A percentile compares a stretch with the other conserved stretches of the same genome.
These are phyloP conservation scores for Ptiloglossa arizonensis DNA, from an alignment of 1,140 invertebrate genomes.

Conservation along the genomic window DNA sequence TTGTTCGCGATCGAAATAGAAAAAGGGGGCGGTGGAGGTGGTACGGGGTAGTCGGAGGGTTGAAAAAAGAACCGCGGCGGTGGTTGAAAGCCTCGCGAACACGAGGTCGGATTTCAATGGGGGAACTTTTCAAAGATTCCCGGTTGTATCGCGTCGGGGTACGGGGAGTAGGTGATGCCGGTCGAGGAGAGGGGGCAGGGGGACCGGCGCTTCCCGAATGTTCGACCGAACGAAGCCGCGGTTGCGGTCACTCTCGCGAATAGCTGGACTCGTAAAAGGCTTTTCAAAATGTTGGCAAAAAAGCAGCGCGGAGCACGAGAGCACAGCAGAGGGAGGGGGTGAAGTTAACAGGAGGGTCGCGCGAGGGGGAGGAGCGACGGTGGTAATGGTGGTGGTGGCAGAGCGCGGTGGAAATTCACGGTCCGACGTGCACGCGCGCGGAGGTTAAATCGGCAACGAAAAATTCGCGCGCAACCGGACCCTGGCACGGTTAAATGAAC, in stretches of 20 bases:
- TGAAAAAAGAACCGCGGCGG: no score
- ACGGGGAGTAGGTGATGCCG: background rate
- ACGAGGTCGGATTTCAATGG: constrained; percentile 8
- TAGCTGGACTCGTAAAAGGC: constrained; percentile 24
- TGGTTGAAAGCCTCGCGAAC: background rate
- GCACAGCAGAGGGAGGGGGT: no score
- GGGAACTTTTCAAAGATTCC: constrained; percentile 35
- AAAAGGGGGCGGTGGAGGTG: background rate
- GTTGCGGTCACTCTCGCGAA: constrained; percentile 35
- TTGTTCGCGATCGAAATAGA: background rate
- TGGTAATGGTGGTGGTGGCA: no score
- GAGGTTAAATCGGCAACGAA: constrained; percentile 30
- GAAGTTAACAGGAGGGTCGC: background rate
- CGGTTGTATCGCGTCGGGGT: constrained; percentile 2
- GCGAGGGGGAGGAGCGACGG: background rate
- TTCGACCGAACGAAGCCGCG: constrained; percentile 30
- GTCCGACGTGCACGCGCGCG: constrained; percentile 23
- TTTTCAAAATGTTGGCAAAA: constrained; percentile 28
- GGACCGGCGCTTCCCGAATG: constrained; percentile 29
- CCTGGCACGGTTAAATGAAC: constrained; percentile 39
- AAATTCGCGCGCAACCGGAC: constrained; percentile 33
- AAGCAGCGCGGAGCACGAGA: background rate
- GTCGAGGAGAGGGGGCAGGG: no score
- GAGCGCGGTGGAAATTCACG: constrained; percentile 38
- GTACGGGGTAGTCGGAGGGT: no score